phyloP scores from a whole-genome alignment of 2,113 vertebrate genomes.

The Boulengeromyrus knoepffleri region DNA sequence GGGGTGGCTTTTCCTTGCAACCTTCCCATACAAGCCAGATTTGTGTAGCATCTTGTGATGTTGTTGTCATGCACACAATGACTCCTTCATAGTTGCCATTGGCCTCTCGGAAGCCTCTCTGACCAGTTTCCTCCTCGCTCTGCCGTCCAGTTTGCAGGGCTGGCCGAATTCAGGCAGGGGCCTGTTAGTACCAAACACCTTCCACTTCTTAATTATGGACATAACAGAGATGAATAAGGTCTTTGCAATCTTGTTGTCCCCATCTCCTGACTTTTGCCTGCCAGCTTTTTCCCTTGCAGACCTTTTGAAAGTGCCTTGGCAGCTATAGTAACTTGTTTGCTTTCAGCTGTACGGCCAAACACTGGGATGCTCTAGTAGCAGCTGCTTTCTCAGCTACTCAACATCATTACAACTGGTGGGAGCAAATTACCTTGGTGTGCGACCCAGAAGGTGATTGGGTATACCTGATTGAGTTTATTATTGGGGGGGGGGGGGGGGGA shows the following conservation, averaged over 20 bases:
- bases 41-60: neutral
- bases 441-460: neutral
- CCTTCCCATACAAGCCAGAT: neutral
- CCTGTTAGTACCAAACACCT: neutral
- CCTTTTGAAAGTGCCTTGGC: neutral
- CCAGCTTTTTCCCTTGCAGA: neutral
- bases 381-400: neutral
- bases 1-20: neutral
- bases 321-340: neutral
- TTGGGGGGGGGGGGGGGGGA: no score
- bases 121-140: neutral
- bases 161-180: neutral
- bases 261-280: neutral
- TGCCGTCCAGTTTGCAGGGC: neutral
- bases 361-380: neutral
- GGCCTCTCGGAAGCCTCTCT: neutral
- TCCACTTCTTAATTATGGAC: neutral
- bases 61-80: neutral
- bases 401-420: neutral
- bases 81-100: neutral
- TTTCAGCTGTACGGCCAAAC: neutral
- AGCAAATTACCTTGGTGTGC: neutral
- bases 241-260: neutral
- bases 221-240: neutral
- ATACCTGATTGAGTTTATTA: neutral